A percentile compares a stretch with the other conserved stretches of the same genome.
Conservation (phyloP, 2,113 vertebrate genomes). For the Chamaetylas fuelleborni region DNA sequence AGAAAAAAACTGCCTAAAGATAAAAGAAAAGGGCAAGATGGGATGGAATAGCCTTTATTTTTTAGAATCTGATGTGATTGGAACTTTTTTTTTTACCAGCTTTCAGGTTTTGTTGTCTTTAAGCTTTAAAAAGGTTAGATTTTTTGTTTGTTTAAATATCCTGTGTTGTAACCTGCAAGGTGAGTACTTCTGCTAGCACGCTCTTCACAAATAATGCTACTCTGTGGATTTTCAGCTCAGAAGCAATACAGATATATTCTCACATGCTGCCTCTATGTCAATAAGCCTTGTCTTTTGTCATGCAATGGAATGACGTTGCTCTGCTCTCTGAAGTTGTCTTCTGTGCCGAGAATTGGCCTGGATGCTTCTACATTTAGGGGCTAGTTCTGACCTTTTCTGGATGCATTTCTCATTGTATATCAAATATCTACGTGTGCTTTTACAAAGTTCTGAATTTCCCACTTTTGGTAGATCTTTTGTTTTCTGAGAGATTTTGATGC, state of each 20-base stretch:
- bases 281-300: background rate
- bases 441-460: background rate
- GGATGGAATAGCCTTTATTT: background rate
- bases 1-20: background rate
- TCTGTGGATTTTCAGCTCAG: background rate
- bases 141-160: background rate
- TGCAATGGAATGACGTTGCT: background rate
- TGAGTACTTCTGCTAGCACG: background rate
- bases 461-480: background rate
- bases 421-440: background rate
- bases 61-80: background rate
- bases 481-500: background rate
- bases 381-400: background rate
- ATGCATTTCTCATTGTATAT: background rate
- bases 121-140: background rate
- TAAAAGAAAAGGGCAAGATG: background rate
- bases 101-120: background rate
- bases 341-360: background rate
- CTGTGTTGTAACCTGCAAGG: background rate
- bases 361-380: background rate
- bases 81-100: background rate
- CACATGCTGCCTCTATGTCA: background rate
- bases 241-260: background rate
- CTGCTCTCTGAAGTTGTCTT: background rate
- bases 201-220: background rate